Evolutionary conservation across 2,888 invertebrate genomes (phyloP).

Genomic region (Nomada ruficornis): DNA sequence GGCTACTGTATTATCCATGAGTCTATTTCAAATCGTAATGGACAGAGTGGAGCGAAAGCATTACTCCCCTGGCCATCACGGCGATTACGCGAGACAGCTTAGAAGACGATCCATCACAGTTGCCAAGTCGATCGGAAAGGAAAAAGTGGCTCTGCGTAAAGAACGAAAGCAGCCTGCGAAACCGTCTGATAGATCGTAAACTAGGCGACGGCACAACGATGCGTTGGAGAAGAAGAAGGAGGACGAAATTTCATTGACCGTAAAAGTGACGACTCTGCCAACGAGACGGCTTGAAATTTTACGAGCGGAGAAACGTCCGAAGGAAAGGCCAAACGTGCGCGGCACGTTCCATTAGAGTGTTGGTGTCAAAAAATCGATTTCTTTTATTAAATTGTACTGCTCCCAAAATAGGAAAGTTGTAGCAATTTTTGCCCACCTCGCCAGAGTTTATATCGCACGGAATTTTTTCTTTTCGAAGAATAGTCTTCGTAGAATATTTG

Average conservation of each 20-base stretch:
- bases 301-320: slow-evolving; percentile 30
- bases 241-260: slow-evolving; percentile 44
- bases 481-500: too few species aligned
- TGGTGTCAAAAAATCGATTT: too few species aligned
- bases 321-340: too few species aligned
- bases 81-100: neutral
- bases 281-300: slow-evolving; percentile 45
- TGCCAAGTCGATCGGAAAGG: slow-evolving; percentile 26
- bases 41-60: too few species aligned
- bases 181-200: slow-evolving; percentile 51
- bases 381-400: too few species aligned
- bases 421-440: too few species aligned
- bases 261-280: slow-evolving; percentile 46
- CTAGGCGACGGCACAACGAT: neutral
- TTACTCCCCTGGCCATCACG: too few species aligned
- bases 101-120: slow-evolving; percentile 57
- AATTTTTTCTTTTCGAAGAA: too few species aligned
- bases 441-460: too few species aligned
- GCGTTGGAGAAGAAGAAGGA: neutral
- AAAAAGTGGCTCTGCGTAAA: slow-evolving; percentile 9
- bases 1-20: too few species aligned
- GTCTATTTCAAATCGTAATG: too few species aligned
- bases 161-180: slow-evolving; percentile 1
- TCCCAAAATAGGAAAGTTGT: too few species aligned
- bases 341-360: neutral